Base-by-base conservation (phyloP, 2,888 invertebrate species). In the Perizoma affinitatum region DNA sequence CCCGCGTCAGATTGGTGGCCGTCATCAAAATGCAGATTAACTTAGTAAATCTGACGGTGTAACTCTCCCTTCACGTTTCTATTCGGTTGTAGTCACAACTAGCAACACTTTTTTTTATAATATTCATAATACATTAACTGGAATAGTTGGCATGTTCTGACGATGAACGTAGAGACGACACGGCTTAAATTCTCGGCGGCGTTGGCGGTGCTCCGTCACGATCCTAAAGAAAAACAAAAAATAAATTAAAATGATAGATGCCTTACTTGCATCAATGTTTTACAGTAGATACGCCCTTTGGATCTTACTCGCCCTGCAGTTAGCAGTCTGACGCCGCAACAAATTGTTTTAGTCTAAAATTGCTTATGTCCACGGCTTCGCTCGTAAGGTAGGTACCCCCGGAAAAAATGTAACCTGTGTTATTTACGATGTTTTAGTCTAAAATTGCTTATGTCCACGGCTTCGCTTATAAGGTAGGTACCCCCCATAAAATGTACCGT, bases 141-240 rank as follows among this genome's bases (percentile, higher is more conserved):
- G 80, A 83, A 83, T 82, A 74, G 72, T 76, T 71, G 69, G 70
- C 69, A 66, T 70, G 73, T 73, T 68, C 67, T 66, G 68, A 67
- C 57, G 59, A 67, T 68, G 62, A 61, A 58, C 59, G 49, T 36
- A 56, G 61, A 53, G 22, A 22, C 22, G 22, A 3, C 22, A 22
- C 51, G 63, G 51, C 65, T 85, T 91, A 91, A 78, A 81, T 87
- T 81, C 90, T 84, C 60, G 92, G 92, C 5, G 92, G 91, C 40
- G 90, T 88, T 1, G 92, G 92, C 4, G 92, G 92, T 35, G 91
- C 89, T 42, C 90, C 91, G 63, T 91, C 92, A 61, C 83, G 88
- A 64, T 91, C 92, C 92, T 92, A 79, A 11, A 70, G 71, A 63
- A 67, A 66, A 55, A 58, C 42, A 5, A 4, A n/a, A n/a, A 42